Percentiles rank a stretch among this genome's conserved stretches.
Evolutionary conservation across 2,113 vertebrate species (phyloP).

Genomic region (Vulpes vulpes): DNA sequence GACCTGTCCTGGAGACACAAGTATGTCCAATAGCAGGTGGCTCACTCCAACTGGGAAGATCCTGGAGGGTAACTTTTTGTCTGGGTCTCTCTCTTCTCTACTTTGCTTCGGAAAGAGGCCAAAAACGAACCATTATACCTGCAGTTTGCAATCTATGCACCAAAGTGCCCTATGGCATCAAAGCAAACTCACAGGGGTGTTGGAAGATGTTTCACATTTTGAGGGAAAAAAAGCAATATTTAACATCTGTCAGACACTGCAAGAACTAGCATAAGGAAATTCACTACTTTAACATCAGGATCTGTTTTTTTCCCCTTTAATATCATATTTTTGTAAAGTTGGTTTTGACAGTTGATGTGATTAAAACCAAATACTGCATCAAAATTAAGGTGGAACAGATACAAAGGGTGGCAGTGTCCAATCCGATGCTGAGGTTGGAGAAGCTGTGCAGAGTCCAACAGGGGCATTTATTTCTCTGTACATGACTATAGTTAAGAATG

Average conservation of each 20-base stretch:
- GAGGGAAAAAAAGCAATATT: neutral
- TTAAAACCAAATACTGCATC: neutral
- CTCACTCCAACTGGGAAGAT: neutral
- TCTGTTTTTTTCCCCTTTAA: neutral
- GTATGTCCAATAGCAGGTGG: neutral
- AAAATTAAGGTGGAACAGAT: neutral
- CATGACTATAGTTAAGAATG: neutral
- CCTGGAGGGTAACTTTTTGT: no score
- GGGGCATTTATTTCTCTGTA: neutral
- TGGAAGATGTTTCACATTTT: neutral
- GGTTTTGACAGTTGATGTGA: neutral
- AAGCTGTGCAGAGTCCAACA: neutral
- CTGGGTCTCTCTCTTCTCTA: neutral
- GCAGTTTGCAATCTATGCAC: neutral
- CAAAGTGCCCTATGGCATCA: neutral
- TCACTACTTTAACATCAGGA: neutral
- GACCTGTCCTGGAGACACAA: neutral
- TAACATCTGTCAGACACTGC: neutral
- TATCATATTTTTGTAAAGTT: neutral
- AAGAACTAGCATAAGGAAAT: neutral
- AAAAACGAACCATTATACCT: neutral
- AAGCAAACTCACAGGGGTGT: neutral
- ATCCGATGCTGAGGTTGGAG: neutral
- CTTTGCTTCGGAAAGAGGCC: neutral
- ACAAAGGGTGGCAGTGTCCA: neutral